Percentiles rank a stretch among this genome's conserved stretches.
Conservation (phyloP, 2,113 vertebrate genomes). For the Eulemur rufifrons region DNA sequence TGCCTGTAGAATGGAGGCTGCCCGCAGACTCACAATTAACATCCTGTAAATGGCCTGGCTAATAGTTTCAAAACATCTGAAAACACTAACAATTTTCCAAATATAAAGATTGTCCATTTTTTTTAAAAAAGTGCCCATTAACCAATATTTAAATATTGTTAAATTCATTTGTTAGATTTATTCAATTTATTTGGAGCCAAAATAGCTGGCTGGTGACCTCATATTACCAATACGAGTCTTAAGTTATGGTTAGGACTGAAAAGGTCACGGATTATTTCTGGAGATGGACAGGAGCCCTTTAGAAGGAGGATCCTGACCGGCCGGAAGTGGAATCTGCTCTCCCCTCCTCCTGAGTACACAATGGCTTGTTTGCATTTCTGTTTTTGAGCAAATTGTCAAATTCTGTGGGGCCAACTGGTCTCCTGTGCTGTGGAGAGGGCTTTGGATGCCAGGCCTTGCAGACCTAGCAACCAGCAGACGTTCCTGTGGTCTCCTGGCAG, state of each 20-base stretch:
- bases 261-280: neutral
- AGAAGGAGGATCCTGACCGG: neutral
- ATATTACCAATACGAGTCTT: too few relatives aligned
- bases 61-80: neutral
- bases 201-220: neutral
- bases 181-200: neutral
- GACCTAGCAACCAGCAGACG: neutral
- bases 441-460: neutral
- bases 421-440: neutral
- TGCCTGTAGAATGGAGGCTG: neutral
- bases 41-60: neutral
- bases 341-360: fast-evolving
- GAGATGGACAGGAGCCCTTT: fast-evolving
- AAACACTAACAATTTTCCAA: neutral
- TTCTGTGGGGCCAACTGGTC: neutral
- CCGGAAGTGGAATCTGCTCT: fast-evolving
- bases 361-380: neutral
- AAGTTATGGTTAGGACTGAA: neutral
- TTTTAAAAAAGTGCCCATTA: neutral
- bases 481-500: neutral
- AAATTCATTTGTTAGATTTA: neutral
- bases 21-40: neutral
- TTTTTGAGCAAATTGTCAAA: neutral
- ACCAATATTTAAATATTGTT: neutral
- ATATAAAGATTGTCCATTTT: neutral